A percentile compares a stretch with the other conserved stretches of the same genome.
Conservation (phyloP, 2,888 invertebrate genomes). For the Coenonympha arcania region DNA sequence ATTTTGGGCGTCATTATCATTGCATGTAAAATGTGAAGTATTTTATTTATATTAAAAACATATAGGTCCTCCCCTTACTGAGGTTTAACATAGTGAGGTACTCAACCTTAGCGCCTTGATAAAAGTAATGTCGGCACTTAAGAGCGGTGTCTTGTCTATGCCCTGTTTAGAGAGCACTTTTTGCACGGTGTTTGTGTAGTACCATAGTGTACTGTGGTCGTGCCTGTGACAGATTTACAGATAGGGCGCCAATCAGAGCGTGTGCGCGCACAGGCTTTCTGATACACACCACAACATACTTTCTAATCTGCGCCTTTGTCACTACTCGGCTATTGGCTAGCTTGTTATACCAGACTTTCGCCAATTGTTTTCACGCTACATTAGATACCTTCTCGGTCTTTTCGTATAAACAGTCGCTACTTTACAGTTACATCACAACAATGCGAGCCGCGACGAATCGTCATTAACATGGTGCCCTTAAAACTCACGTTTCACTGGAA, state of each 20-base stretch:
- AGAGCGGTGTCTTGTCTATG: constrained; percentile 19
- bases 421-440: constrained; percentile 53
- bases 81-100: not conserved
- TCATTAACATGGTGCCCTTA: constrained; percentile 26
- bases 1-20: not conserved
- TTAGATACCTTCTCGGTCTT: constrained; percentile 59
- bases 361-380: constrained; percentile 73
- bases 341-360: constrained; percentile 68
- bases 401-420: constrained; percentile 48
- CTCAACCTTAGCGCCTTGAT: too few species aligned
- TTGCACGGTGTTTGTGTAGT: constrained; percentile 17
- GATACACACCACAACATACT: constrained; percentile 69
- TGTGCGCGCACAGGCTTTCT: constrained; percentile 59
- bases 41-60: constrained; percentile 4
- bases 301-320: constrained; percentile 74
- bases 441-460: constrained; percentile 20
- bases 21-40: not conserved
- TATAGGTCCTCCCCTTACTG: not conserved
- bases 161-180: constrained; percentile 19
- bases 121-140: constrained; percentile 5
- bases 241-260: constrained; percentile 72
- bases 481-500: constrained; percentile 17
- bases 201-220: constrained; percentile 32
- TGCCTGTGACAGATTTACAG: constrained; percentile 62
- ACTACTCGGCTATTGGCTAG: constrained; percentile 65